Base-by-base conservation (phyloP, 2,113 vertebrate species). In the Pycnonotus jocosus region DNA sequence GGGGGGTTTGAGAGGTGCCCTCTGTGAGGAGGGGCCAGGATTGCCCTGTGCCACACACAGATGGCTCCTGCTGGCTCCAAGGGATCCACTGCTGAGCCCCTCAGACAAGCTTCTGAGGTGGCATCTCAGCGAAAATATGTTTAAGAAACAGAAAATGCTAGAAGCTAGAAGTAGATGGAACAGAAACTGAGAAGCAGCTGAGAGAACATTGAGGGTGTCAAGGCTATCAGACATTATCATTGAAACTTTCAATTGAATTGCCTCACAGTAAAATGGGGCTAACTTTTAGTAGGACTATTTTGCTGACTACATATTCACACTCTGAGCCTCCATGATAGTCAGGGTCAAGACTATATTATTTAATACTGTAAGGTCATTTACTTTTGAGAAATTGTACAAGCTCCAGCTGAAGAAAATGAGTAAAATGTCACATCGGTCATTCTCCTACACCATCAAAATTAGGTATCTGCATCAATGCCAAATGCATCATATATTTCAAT, bases 401-500 rank as follows among this genome's bases (percentile, higher is more conserved):
- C 17, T 72, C 76, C 37, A 90, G 54, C 37, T 86, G 91, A 93
- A 79, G 92, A 84, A 90, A 94, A 90, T 86, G 48, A 96, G 69
- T 31, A 86, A 65, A 80, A 87, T 65, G 65, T 89, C 61, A 74
- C 57, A 81, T 84, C 1, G 7, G 61, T 96, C 85, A 89, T 80
- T 95, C 84, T 77, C 50, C 87, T 62, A 88, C 45, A 69, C 72
- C 12, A 89, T 91, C 70, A 86, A 92, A 90, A 95, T 70, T 73
- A 89, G 70, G 80, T 30, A 82, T 88, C 66, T 94, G 69, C 71
- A 84, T 93, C 86, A 88, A 70, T 86, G 61, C 35, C 81, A 97
- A 95, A 81, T 74, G 62, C 28, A 91, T 90, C 68, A 82, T 84
- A 85, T 76, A 88, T 97, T 96, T 93, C 72, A 88, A 79, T 90